These are phyloP conservation scores for Cephus pulcher DNA, from an alignment of 2,888 invertebrate species.

Conservation along the genomic window DNA sequence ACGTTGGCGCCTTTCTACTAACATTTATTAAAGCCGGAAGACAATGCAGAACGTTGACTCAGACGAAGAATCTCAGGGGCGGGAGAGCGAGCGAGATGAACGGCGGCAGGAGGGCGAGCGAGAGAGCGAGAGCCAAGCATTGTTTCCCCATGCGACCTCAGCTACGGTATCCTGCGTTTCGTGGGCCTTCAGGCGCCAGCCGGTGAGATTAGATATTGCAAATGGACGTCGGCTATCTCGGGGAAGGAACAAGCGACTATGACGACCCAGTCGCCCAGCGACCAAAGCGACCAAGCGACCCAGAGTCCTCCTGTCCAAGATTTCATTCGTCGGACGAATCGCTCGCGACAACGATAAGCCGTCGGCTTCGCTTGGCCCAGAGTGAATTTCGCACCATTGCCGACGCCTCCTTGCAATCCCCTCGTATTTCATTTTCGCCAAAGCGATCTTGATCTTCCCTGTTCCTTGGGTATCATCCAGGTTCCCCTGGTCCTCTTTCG, in stretches of 20 bases:
- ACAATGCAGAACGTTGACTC: not conserved
- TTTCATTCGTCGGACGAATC: not conserved
- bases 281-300: too few species aligned
- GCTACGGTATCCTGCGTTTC: constrained; percentile 4
- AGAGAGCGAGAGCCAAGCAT: not conserved
- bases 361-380: constrained; percentile 3
- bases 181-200: constrained; percentile 20
- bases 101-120: not conserved
- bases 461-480: not conserved
- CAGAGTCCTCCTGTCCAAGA: not conserved
- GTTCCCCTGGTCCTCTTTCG: constrained; percentile 8
- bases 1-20: constrained; percentile 10
- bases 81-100: too few species aligned
- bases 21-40: not conserved
- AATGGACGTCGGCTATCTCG: constrained; percentile 50
- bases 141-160: not conserved
- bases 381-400: constrained; percentile 24
- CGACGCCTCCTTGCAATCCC: not conserved
- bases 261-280: too few species aligned
- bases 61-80: not conserved
- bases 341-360: constrained; percentile 15
- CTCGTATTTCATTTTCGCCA: constrained; percentile 29
- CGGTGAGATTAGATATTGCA: constrained; percentile 53
- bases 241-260: not conserved
- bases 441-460: constrained; percentile 15